Evolutionary conservation across 2,797 vertebrate species (phyloP).

Genomic region (Lerista edwardsae): DNA sequence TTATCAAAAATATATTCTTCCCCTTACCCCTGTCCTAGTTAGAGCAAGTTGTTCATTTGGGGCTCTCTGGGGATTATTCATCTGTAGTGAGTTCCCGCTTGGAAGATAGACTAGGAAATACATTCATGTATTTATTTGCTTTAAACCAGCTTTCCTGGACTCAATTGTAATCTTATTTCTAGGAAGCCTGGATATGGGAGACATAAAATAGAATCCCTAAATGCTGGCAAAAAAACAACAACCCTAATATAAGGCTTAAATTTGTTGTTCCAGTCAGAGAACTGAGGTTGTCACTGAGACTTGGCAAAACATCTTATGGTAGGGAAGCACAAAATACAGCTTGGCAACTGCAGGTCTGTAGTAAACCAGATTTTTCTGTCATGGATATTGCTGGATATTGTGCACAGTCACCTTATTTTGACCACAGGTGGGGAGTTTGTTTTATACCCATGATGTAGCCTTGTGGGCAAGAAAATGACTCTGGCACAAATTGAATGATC

Average conservation of each 20-base stretch:
- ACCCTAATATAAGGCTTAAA: not conserved
- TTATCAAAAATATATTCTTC: too few relatives aligned
- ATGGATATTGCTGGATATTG: not conserved
- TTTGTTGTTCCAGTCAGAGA: not conserved
- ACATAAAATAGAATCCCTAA: not conserved
- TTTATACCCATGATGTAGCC: slow-evolving; percentile 6
- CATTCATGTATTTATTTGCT: not conserved
- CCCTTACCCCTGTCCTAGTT: too few relatives aligned
- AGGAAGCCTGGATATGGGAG: not conserved
- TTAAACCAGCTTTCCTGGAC: not conserved
- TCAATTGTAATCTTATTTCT: not conserved
- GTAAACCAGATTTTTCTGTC: not conserved
- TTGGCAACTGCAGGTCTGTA: not conserved
- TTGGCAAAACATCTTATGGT: not conserved
- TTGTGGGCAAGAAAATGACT: not conserved
- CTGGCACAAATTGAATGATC: too few relatives aligned
- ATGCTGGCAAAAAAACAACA: not conserved
- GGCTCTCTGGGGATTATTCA: too few relatives aligned
- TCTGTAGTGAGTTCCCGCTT: too few relatives aligned
- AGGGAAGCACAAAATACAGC: not conserved
- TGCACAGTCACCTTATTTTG: slow-evolving; percentile 41
- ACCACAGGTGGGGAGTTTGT: not conserved
- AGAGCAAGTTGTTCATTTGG: too few relatives aligned
- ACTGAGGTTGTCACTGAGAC: not conserved
- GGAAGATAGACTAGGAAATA: too few relatives aligned